Evolutionary conservation across 92 coral and sea anemone genomes (phyloP).

Genomic region (Scolanthus callimorphus): DNA sequence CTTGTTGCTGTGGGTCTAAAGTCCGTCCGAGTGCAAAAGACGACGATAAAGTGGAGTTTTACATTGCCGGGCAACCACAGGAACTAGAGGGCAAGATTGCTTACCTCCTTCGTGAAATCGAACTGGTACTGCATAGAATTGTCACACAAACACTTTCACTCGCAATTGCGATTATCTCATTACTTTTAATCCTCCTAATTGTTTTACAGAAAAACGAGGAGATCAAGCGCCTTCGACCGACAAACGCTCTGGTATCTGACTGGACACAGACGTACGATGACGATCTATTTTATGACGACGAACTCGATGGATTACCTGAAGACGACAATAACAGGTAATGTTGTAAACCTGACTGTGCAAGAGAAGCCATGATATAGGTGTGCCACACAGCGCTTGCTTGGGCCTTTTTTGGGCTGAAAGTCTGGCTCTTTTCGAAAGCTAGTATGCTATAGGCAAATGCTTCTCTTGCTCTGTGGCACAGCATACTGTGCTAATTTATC

Average conservation of each 20-base stretch:
- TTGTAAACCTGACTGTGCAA: too few relatives aligned
- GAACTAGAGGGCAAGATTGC: constrained; percentile 68
- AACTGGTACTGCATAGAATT: too few relatives aligned
- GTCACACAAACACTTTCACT: too few relatives aligned
- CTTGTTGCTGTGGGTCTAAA: constrained; percentile 55
- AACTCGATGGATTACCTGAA: neutral
- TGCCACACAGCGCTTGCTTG: too few relatives aligned
- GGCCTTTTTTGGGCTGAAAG: too few relatives aligned
- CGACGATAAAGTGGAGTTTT: constrained; percentile 55
- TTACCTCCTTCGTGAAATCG: constrained; percentile 44
- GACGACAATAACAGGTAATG: too few relatives aligned
- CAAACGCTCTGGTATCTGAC: neutral
- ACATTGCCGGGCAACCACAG: constrained; percentile 66
- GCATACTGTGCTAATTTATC: too few relatives aligned
- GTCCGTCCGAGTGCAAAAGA: constrained; percentile 34
- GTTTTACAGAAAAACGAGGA: constrained; percentile 15
- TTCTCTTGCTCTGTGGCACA: too few relatives aligned
- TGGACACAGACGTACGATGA: constrained; percentile 39
- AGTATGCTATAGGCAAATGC: too few relatives aligned
- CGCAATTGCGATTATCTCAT: too few relatives aligned
- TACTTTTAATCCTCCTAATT: neutral
- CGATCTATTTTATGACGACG: neutral
- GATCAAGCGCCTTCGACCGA: constrained; percentile 24
- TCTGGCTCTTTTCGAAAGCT: too few relatives aligned
- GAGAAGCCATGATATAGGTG: too few relatives aligned